Conservation (phyloP, 1,140 invertebrate species). For the Zaprionus capensis region DNA sequence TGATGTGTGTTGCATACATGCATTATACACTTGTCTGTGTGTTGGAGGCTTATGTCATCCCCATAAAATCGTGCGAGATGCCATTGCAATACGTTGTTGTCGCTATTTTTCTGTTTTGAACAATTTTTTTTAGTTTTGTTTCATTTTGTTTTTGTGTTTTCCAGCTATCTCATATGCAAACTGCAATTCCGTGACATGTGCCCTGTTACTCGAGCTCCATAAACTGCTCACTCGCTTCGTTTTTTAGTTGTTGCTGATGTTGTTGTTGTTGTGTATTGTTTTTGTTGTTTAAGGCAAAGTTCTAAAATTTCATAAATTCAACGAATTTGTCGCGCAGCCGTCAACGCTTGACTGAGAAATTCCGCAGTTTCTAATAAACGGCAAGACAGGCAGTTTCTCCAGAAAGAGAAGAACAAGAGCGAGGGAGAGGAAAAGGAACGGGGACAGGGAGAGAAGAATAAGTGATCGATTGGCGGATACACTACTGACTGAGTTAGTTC, state of each 20-base stretch:
- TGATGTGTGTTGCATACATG: background rate
- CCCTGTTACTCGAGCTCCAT: conserved; percentile 50
- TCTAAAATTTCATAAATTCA: conserved; percentile 81
- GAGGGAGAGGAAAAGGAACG: background rate
- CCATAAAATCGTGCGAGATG: conserved; percentile 35
- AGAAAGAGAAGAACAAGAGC: conserved; percentile 5
- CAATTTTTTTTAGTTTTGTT: background rate
- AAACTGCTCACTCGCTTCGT: conserved; percentile 27
- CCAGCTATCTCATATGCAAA: conserved; percentile 46
- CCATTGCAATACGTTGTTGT: conserved; percentile 18
- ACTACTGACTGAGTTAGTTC: background rate
- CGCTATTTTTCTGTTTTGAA: conserved; percentile 7
- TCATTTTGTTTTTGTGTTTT: conserved; percentile 3
- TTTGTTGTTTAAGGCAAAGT: conserved; percentile 41
- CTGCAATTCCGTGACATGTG: conserved; percentile 56
- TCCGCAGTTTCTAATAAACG: conserved; percentile 62
- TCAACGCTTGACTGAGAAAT: conserved; percentile 52
- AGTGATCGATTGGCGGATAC: background rate
- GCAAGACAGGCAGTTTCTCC: conserved; percentile 49
- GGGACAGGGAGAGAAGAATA: background rate
- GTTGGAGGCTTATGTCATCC: conserved; percentile 23
- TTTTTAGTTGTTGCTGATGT: background rate
- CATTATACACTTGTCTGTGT: background rate
- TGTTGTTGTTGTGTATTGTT: conserved; percentile 1
- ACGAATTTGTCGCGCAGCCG: conserved; percentile 64